Conservation (phyloP, 2,113 vertebrate genomes). For the Parus major region DNA sequence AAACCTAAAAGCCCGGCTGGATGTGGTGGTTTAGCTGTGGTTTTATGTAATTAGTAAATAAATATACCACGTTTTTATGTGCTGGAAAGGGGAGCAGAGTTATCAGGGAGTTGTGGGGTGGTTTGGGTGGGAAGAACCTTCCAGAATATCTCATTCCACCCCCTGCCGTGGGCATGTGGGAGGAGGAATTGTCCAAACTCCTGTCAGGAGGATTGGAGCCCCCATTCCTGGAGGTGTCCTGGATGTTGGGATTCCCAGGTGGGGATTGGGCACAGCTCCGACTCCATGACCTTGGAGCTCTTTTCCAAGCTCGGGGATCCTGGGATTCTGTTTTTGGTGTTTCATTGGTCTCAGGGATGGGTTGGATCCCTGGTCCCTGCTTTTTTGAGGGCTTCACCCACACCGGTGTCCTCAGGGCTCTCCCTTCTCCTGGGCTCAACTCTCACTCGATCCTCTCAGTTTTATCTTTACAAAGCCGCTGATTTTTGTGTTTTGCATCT, state of each 20-base stretch:
- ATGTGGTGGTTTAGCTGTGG: neutral
- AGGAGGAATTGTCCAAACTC: neutral
- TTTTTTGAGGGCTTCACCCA: neutral
- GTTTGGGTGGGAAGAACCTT: neutral
- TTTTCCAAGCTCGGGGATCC: neutral
- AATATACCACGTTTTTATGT: accelerated
- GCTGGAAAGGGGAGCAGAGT: neutral
- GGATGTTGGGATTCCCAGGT: accelerated
- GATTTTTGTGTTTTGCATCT: neutral
- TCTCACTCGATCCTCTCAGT: neutral
- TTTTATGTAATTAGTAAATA: neutral
- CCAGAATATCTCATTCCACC: neutral
- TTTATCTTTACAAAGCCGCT: neutral
- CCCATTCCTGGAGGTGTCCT: neutral
- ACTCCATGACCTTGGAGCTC: accelerated
- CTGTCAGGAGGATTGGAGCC: no score
- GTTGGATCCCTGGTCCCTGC: accelerated
- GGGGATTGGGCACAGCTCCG: no score
- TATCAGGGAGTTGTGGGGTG: accelerated
- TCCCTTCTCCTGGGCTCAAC: neutral
- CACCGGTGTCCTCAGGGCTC: neutral
- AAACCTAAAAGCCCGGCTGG: accelerated
- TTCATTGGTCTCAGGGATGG: accelerated
- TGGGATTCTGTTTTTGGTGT: neutral
- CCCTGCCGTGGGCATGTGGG: neutral